These are phyloP conservation scores for Tricholauxania praeusta DNA, from an alignment of 2,888 invertebrate species.

Conservation along the genomic window DNA sequence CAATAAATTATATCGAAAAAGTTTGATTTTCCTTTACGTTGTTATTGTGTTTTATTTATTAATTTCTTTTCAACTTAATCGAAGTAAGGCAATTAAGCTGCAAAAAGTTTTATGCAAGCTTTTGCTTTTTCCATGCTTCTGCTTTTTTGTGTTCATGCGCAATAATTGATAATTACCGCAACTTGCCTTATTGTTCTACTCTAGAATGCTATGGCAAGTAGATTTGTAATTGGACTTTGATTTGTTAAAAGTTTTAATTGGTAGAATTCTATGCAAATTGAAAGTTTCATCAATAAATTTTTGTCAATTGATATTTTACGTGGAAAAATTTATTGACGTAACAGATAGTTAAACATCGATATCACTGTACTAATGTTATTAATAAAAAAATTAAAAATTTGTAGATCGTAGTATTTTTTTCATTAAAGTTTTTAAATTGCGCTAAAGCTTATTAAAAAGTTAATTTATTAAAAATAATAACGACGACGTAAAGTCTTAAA, in stretches of 20 bases:
- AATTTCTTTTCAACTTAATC: neutral
- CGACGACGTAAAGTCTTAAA: too few relatives aligned
- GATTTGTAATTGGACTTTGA: too few relatives aligned
- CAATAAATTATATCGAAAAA: too few relatives aligned
- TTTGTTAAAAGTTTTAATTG: too few relatives aligned
- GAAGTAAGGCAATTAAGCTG: constrained; percentile 20
- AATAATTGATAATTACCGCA: neutral
- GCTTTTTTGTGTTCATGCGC: neutral
- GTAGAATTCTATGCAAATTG: too few relatives aligned
- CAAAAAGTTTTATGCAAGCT: neutral
- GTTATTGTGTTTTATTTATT: too few relatives aligned
- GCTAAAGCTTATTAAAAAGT: too few relatives aligned
- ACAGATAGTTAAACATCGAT: neutral
- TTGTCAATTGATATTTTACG: neutral
- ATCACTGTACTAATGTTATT: neutral
- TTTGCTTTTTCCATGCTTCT: neutral
- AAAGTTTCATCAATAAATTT: neutral
- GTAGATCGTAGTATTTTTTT: neutral
- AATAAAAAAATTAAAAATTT: neutral
- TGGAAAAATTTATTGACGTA: constrained; percentile 29
- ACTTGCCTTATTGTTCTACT: neutral
- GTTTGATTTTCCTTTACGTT: too few relatives aligned
- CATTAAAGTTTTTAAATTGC: neutral
- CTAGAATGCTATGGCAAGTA: too few relatives aligned
- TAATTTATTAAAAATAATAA: too few relatives aligned